phyloP scores from a whole-genome alignment of 2,888 invertebrate genomes.

The Autographa pulchrina region DNA sequence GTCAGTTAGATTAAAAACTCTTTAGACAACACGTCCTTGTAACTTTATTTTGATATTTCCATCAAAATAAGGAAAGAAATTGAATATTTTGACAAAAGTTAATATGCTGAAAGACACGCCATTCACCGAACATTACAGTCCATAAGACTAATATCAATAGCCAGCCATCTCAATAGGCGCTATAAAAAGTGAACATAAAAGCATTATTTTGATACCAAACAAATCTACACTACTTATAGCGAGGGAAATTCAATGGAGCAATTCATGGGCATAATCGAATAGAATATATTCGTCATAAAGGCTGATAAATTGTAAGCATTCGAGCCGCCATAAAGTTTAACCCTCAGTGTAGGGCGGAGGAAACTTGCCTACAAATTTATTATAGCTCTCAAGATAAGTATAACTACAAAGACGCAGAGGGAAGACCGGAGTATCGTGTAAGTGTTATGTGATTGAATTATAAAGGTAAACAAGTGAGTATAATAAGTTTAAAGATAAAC shows the following conservation, averaged over 20 bases:
- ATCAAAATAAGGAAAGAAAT: not conserved
- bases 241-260: conserved; percentile 56
- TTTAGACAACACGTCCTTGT: not conserved
- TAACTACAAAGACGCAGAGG: conserved; percentile 44
- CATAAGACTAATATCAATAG: not conserved
- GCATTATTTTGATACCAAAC: conserved; percentile 22
- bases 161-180: not conserved
- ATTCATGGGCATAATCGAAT: conserved; percentile 61
- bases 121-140: not conserved
- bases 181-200: conserved; percentile 2
- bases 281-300: conserved; percentile 65
- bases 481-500: not conserved
- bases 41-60: not conserved
- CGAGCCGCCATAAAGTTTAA: conserved; percentile 60
- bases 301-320: conserved; percentile 63
- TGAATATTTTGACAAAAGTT: not conserved
- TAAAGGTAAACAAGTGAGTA: conserved; percentile 15
- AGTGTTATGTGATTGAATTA: conserved; percentile 55
- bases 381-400: conserved; percentile 55
- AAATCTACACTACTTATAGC: conserved; percentile 30
- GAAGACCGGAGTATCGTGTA: conserved; percentile 44
- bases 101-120: not conserved
- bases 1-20: no score
- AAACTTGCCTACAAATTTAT: conserved; percentile 59
- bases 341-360: conserved; percentile 57